Conservation (phyloP, 2,888 invertebrate genomes). For the Ophion costatus region DNA sequence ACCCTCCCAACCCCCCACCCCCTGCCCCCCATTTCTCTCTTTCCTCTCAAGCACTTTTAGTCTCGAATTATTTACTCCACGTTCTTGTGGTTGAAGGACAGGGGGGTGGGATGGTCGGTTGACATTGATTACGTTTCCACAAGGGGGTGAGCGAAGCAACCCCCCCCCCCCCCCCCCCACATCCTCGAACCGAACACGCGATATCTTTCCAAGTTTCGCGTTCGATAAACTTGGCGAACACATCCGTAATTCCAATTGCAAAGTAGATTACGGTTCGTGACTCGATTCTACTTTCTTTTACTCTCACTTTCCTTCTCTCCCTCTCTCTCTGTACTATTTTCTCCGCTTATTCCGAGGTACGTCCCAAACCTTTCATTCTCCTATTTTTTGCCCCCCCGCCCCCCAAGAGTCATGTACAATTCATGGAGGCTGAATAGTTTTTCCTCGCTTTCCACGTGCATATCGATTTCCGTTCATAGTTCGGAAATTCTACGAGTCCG, state of each 20-base stretch:
- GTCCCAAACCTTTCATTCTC: constrained; percentile 58
- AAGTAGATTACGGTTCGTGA: constrained; percentile 66
- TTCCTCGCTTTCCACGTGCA: constrained; percentile 6
- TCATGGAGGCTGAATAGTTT: constrained; percentile 64
- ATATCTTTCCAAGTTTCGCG: constrained; percentile 65
- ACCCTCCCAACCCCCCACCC: neutral
- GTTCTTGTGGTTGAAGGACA: constrained; percentile 34
- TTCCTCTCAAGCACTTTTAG: constrained; percentile 54
- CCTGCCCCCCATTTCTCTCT: neutral
- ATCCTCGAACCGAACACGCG: constrained; percentile 53
- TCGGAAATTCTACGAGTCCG: constrained; percentile 63
- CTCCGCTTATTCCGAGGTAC: constrained; percentile 2
- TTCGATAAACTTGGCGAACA: constrained; percentile 63
- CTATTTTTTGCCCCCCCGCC: constrained; percentile 65
- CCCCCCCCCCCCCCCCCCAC: neutral
- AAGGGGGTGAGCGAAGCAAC: constrained; percentile 2
- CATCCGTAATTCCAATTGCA: constrained; percentile 67
- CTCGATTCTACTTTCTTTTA: constrained; percentile 54
- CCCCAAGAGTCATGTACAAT: constrained; percentile 57
- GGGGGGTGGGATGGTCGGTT: constrained; percentile 38
- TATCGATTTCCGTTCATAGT: constrained; percentile 58
- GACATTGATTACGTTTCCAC: constrained; percentile 65
- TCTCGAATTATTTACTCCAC: constrained; percentile 66
- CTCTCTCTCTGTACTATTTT: constrained; percentile 17
- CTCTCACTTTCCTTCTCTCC: constrained; percentile 33